phyloP scores from a whole-genome alignment of 2,113 vertebrate genomes.

The Naja naja region DNA sequence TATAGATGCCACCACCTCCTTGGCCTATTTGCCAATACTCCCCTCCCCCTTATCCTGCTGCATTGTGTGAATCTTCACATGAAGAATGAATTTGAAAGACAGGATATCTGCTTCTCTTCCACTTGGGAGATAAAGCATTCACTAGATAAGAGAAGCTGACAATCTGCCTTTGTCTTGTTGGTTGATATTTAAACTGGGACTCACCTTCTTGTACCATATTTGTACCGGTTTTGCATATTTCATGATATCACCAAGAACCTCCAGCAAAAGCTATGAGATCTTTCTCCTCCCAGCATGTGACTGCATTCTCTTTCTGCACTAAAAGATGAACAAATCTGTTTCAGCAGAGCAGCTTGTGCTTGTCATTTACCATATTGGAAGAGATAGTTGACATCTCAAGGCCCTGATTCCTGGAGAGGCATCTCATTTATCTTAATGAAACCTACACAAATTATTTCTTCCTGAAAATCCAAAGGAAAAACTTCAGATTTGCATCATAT shows the following conservation, averaged over 20 bases:
- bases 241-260: constrained; percentile 49
- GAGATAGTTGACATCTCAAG: neutral
- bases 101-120: constrained; percentile 41
- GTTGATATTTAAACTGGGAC: constrained; percentile 45
- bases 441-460: neutral
- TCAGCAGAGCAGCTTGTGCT: neutral
- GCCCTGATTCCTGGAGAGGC: neutral
- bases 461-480: neutral
- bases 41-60: neutral
- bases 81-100: constrained; percentile 44
- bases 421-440: neutral
- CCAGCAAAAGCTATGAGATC: constrained; percentile 36
- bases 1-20: neutral
- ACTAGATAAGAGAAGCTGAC: constrained; percentile 58
- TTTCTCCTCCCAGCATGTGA: constrained; percentile 22
- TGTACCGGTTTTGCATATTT: constrained; percentile 60
- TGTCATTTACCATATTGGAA: constrained; percentile 18
- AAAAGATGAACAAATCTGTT: constrained; percentile 44
- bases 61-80: neutral
- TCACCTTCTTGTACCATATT: constrained; percentile 56
- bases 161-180: constrained; percentile 52
- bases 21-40: neutral
- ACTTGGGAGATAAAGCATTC: constrained; percentile 49
- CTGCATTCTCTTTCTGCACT: constrained; percentile 26
- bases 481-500: neutral